Evolutionary conservation across 23 tunicate genomes (phyloP).

Genomic region (Phallusia fumigata): DNA sequence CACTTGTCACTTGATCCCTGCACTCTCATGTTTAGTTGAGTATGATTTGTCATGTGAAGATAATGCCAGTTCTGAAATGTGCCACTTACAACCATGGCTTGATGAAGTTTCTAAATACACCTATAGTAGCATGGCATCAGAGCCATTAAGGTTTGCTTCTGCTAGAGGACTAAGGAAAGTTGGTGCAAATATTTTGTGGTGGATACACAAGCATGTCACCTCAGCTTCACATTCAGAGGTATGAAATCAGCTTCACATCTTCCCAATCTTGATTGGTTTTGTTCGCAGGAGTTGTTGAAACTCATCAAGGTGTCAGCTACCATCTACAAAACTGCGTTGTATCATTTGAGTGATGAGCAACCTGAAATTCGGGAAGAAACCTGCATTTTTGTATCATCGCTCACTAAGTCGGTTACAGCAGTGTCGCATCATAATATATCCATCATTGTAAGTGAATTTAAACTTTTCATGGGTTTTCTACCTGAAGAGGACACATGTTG

Average conservation of each 20-base stretch:
- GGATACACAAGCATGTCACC: too few relatives aligned
- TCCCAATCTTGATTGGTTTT: neutral
- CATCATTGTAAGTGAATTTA: neutral
- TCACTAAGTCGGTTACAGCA: neutral
- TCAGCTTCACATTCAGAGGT: too few relatives aligned
- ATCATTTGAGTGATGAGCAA: constrained; percentile 69
- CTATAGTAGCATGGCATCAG: constrained; percentile 27
- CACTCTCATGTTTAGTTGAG: neutral
- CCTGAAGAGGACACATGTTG: neutral
- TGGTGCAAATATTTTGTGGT: constrained; percentile 17
- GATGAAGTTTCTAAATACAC: constrained; percentile 2
- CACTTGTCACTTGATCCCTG: neutral
- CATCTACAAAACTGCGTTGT: constrained; percentile 21
- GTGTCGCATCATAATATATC: neutral
- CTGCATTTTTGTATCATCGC: constrained; percentile 30
- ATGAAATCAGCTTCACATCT: too few relatives aligned
- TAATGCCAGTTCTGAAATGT: neutral
- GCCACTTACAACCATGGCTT: neutral
- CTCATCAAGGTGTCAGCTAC: neutral
- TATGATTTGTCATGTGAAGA: neutral
- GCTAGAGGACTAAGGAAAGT: constrained; percentile 26
- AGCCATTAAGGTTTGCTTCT: constrained; percentile 46
- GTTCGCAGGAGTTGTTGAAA: neutral
- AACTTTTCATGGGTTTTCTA: too few relatives aligned
- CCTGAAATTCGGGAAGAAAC: constrained; percentile 35